Percentiles rank a stretch among this genome's conserved stretches.
Evolutionary conservation across 2,888 invertebrate genomes (phyloP).

Genomic region (Syritta pipiens): DNA sequence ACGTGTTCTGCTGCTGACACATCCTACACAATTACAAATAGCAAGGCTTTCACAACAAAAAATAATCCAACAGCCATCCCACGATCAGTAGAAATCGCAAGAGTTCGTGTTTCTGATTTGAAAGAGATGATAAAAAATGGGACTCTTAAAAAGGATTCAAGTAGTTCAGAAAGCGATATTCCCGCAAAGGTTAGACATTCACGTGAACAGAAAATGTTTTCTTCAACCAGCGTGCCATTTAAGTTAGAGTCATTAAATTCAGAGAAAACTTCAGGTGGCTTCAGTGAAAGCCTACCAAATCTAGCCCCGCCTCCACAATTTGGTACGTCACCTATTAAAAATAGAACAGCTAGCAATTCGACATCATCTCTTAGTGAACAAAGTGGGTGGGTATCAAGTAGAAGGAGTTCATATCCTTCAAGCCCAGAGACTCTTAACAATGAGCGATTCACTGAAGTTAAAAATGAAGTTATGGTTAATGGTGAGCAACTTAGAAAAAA

Average conservation of each 20-base stretch:
- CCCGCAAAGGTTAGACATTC: slow-evolving; percentile 80
- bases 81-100: slow-evolving; percentile 78
- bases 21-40: slow-evolving; percentile 81
- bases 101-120: slow-evolving; percentile 78
- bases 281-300: slow-evolving; percentile 87
- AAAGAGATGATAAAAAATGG: slow-evolving; percentile 78
- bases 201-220: slow-evolving; percentile 75
- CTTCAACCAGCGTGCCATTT: slow-evolving; percentile 84
- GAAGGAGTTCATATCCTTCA: slow-evolving; percentile 84
- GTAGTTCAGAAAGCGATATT: slow-evolving; percentile 82
- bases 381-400: slow-evolving; percentile 93
- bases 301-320: slow-evolving; percentile 84
- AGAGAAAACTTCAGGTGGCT: slow-evolving; percentile 79
- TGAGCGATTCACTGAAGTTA: slow-evolving; percentile 72
- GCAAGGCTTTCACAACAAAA: slow-evolving; percentile 30
- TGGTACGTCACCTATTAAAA: slow-evolving; percentile 80
- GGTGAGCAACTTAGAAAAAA: slow-evolving; percentile 85
- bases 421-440: slow-evolving; percentile 81
- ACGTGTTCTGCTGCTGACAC: slow-evolving; percentile 81
- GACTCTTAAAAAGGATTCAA: slow-evolving; percentile 76
- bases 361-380: slow-evolving; percentile 88
- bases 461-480: slow-evolving; percentile 80
- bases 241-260: slow-evolving; percentile 81
- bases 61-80: slow-evolving; percentile 74
- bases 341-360: slow-evolving; percentile 80